A percentile compares a stretch with the other conserved stretches of the same genome.
phyloP scores from a whole-genome alignment of 2,113 vertebrate species.

The Microtus richardsoni region DNA sequence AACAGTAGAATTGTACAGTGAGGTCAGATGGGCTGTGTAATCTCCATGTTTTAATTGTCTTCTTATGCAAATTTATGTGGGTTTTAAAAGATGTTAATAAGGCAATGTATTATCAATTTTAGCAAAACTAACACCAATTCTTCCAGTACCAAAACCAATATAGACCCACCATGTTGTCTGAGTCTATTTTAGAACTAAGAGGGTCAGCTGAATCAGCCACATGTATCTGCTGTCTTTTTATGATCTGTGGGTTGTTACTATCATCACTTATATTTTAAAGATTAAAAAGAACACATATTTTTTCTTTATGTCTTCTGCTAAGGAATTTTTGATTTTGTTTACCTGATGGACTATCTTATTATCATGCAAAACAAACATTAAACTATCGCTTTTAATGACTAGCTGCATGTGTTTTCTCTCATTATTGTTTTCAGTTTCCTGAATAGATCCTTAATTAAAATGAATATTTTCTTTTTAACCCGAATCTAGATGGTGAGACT shows the following conservation, averaged over 20 bases:
- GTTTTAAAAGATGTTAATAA: neutral
- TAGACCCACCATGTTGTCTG: neutral
- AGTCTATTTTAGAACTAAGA: neutral
- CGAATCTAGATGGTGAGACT: neutral
- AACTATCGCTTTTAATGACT: neutral
- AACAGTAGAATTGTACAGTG: neutral
- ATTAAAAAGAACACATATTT: neutral
- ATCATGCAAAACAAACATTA: neutral
- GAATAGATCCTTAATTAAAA: neutral
- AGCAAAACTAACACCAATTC: neutral
- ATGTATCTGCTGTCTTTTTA: neutral
- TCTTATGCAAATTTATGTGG: neutral
- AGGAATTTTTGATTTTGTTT: neutral
- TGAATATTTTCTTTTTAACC: neutral
- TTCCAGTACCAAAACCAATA: neutral
- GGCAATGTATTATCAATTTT: neutral
- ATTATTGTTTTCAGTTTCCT: neutral
- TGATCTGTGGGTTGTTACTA: accelerated
- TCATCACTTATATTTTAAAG: neutral
- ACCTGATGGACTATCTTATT: too few relatives aligned
- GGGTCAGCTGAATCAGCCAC: neutral
- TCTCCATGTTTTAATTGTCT: neutral
- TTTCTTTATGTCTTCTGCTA: neutral
- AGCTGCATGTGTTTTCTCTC: neutral
- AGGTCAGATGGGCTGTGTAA: accelerated